Evolutionary conservation across 1,140 invertebrate genomes (phyloP), one percentile per base, ranked within the genome.

Genomic region (Pentalonia nigronervosa): DNA sequence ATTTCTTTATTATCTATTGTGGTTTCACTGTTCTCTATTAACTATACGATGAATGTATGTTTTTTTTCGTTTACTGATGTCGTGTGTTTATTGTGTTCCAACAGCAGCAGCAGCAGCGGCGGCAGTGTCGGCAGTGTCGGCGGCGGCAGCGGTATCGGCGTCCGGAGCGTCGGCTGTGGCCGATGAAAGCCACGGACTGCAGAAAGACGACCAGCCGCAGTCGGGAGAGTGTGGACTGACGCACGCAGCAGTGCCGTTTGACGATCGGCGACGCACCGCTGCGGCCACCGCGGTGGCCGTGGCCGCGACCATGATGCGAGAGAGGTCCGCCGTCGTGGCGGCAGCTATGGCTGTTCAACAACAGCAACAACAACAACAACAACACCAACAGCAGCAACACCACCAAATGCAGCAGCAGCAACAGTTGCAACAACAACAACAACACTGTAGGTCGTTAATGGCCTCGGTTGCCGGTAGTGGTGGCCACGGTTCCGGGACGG

Each of bases 271-370:
- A 7, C 89, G 89, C 4, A 56, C 89, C 36, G 89, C 89, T 2
- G 36, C 56, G 56, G 89, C 89, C 53, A 90, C 89, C 25, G 89
- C 89, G 8, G 89, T 90, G 89, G 89, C 89, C 36, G 67, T 90
- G 89, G 89, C 89, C 41, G 89, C 89, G 25, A 67, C 41, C 23
- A 60, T 67, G 89, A 90, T 90, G 88, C 50, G 50, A 14, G 50
- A 89, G 50, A 89, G 56, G 21, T 90, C 53, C 6, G 76, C 81
- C 30, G 90, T 25, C 25, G 56, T 21, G 47, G 91, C 41, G 30
- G 56, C 48, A 9, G 60, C 60, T 17, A 76, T 76, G 60, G 60
- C 14, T 3, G 60, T 34, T n/a, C 60, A 76, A n/a, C 88, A 53
- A 36, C 88, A 50, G 48, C 60, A 67, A 67, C 60, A 67, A 67